A percentile compares a stretch with the other conserved stretches of the same genome.
phyloP scores from a whole-genome alignment of 2,888 invertebrate genomes.

The Kryphioiulus occultus region DNA sequence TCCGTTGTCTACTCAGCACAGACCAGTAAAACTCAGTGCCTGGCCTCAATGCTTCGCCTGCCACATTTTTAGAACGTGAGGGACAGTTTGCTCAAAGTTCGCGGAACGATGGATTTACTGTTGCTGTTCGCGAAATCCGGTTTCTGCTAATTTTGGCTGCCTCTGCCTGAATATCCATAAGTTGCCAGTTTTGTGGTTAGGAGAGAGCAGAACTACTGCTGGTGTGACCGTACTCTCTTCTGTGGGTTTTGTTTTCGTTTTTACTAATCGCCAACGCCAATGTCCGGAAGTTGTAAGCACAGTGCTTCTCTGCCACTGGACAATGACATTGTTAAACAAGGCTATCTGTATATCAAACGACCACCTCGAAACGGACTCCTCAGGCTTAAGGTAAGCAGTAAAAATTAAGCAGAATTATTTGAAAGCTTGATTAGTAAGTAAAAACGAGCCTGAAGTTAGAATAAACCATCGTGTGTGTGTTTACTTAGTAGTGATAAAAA shows the following conservation, averaged over 20 bases:
- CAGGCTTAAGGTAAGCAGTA: constrained; percentile 51
- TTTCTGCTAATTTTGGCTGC: background rate
- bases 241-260: too few relatives aligned
- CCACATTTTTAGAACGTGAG: background rate
- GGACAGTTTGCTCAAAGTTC: background rate
- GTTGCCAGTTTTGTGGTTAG: background rate
- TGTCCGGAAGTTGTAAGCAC: constrained; percentile 33
- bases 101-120: background rate
- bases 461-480: too few relatives aligned
- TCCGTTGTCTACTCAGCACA: background rate
- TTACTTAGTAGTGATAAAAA: too few relatives aligned
- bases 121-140: background rate
- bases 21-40: background rate
- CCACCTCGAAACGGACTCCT: constrained; percentile 55
- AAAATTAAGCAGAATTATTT: too few relatives aligned
- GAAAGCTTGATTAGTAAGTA: too few relatives aligned
- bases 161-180: background rate
- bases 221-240: background rate
- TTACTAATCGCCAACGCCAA: background rate
- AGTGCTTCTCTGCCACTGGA: constrained; percentile 26
- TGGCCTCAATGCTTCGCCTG: background rate
- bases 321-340: constrained; percentile 57
- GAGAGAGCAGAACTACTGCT: background rate
- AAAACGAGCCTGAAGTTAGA: too few relatives aligned
- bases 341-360: constrained; percentile 56